Evolutionary conservation across 35 echinoderm and acorn worm genomes (phyloP).

Genomic region (Chiridota heheva): DNA sequence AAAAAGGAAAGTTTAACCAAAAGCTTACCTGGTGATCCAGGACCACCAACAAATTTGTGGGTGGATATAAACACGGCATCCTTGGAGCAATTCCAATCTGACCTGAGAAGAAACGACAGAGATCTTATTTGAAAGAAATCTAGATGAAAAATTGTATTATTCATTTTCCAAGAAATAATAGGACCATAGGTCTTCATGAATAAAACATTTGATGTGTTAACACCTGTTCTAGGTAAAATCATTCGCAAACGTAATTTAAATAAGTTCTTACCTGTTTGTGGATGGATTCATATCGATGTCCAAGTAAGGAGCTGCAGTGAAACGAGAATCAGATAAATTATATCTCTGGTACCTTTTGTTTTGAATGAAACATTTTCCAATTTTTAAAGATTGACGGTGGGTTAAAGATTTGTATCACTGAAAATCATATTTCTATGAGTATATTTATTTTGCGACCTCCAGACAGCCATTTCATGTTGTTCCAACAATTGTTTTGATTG

Average conservation of each 20-base stretch:
- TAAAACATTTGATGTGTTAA: too few species aligned
- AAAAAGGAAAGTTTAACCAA: not conserved
- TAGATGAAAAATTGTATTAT: too few species aligned
- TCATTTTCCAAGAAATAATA: too few species aligned
- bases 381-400: not conserved
- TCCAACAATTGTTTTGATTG: too few species aligned
- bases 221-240: too few species aligned
- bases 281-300: slow-evolving; percentile 96
- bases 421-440: not conserved
- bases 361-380: not conserved
- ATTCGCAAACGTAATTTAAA: too few species aligned
- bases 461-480: too few species aligned
- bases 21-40: slow-evolving; percentile 74
- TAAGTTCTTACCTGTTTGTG: slow-evolving; percentile 64
- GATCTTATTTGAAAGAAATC: not conserved
- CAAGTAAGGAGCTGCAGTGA: slow-evolving; percentile 82
- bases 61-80: slow-evolving; percentile 96
- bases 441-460: too few species aligned
- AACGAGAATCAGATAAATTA: slow-evolving; percentile 14
- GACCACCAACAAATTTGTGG: slow-evolving; percentile 97
- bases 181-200: too few species aligned
- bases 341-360: slow-evolving; percentile 2
- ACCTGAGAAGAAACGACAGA: slow-evolving; percentile 22
- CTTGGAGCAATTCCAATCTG: slow-evolving; percentile 85
- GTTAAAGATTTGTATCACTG: not conserved